Base-by-base conservation (phyloP, 1,140 invertebrate genomes). In the Charaxes varanes region DNA sequence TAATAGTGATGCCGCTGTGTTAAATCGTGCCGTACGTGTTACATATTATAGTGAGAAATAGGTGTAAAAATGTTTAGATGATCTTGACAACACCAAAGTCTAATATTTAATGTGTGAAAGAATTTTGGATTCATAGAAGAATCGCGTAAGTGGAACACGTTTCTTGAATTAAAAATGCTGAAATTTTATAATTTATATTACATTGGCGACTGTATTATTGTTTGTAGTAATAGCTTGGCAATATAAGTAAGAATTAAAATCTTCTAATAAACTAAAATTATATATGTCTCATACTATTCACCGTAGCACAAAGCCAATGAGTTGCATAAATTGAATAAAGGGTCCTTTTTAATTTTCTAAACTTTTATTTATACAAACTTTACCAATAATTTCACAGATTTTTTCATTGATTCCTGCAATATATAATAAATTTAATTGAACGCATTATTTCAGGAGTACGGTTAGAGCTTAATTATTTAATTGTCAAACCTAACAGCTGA, bases 11-110 rank as follows among this genome's bases (percentile, higher is more conserved):
- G 55, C 52, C 46, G 46, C 42, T 62, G 52, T 48, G 10, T 43
- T 56, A 40, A 48, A 46, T 11, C 16, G 52, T 56, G 35, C 12
- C 14, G 31, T 30, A 40, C 36, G 22, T 13, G 27, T 32, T 36
- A 41, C 15, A n/a, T n/a, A n/a, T 35, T 41, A 40, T 30, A 26
- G 38, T 53, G 37, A 34, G 38, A n/a, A 41, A 49, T 27, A 33
- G 49, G 30, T 48, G 57, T 55, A 41, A 56, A 59, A 53, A 63
- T 63, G 64, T 55, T 46, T 34, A 59, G 54, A 59, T 63, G 53
- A 60, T 58, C 22, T 30, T 44, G 7, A 38, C 33, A 34, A 27
- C 43, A 43, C 23, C 36, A 13, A 19, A 31, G 14, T 33, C 41
- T 43, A 36, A 40, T 15, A 41, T 30, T 37, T 31, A 48, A 34